Evolutionary conservation across 2,797 vertebrate species (phyloP), one percentile per base, ranked within the genome.

Genomic region (Cirrhinus mrigala): DNA sequence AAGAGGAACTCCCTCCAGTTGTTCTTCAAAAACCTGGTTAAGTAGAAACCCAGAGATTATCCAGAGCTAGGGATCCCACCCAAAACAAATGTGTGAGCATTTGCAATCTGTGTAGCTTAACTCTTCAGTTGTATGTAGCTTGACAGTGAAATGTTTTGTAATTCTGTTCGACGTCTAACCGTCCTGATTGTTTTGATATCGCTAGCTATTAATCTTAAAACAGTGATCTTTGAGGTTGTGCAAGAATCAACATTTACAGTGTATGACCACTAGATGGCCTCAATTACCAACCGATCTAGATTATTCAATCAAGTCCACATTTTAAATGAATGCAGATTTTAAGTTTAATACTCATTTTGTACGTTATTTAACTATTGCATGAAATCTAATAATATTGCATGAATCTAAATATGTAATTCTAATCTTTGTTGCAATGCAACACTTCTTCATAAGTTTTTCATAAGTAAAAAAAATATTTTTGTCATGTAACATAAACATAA

Each of bases 21-120:
- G 79, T 98, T 99, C 92, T 97, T 99, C 86, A 99, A 97, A 94
- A 95, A 91, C 91, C 95, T 98, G 94, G 98, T 99, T 94, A 15
- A 94, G 91, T 86, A 81, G 62, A 83, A 85, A 54, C 15, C 14
- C 71, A 46, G 24, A 82, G 66, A 18, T 56, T 7, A 27, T 15
- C 10, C 37, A 27, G n/a, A 12, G 68, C 80, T 14, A 33, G 44
- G 16, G 40, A 52, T 22, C 12, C 22, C n/a, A 71, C 20, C 2
- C 40, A 64, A 46, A 40, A 62, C 44, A 50, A 29, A 9, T 1
- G 11, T 37, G 46, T 12, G 58, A 14, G 58, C 50, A 75, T 75
- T 44, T 4, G 7, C 75, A 46, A 62, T 73, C 80, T 9, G 40
- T 20, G 37, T 52, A 54, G 10, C 71, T 82, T 60, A 82, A 73